Percentiles rank a stretch among this genome's conserved stretches.
These are phyloP conservation scores for Patiria pectinifera DNA, from an alignment of 53 echinoderm and acorn worm genomes.

Conservation along the genomic window DNA sequence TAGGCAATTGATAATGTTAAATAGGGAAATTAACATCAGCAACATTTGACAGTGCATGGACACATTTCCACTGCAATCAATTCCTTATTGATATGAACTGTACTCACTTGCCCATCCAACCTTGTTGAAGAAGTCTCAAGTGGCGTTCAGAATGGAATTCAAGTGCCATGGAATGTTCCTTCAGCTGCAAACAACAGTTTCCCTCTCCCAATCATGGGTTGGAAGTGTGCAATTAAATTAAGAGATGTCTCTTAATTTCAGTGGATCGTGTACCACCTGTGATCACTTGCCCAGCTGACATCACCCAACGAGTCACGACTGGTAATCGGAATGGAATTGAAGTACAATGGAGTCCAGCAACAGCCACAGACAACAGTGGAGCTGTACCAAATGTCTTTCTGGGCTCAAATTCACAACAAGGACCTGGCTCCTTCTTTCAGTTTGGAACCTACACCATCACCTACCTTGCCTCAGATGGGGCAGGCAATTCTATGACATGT, in stretches of 20 bases:
- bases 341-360: neutral
- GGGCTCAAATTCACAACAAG: constrained; percentile 18
- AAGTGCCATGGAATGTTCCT: no score
- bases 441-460: neutral
- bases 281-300: constrained; percentile 53
- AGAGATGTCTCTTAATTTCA: neutral
- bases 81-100: no score
- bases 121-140: no score
- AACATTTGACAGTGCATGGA: neutral
- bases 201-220: no score
- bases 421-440: constrained; percentile 1
- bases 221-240: no score
- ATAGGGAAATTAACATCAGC: no score
- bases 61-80: no score
- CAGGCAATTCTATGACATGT: neutral
- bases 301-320: neutral
- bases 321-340: constrained; percentile 11
- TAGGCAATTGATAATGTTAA: neutral
- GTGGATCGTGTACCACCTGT: constrained; percentile 49
- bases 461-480: constrained; percentile 5
- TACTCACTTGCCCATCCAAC: no score
- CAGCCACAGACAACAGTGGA: constrained; percentile 38
- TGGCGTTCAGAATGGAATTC: no score
- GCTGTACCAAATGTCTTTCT: neutral
- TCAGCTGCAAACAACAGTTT: no score